phyloP scores from a whole-genome alignment of 2,113 vertebrate genomes.

The Albula goreensis region DNA sequence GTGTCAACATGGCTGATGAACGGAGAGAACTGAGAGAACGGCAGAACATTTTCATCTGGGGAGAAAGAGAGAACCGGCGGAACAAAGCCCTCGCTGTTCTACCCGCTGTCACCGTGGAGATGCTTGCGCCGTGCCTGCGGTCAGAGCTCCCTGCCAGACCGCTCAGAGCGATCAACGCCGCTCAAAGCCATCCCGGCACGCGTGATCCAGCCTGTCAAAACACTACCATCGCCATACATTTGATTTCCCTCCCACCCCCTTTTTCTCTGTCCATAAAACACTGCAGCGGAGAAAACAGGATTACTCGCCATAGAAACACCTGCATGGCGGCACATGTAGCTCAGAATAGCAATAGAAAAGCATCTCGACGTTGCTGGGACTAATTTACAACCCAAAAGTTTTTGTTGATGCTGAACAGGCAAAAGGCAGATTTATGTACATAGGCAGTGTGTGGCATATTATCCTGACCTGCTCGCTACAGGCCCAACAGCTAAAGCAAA shows the following conservation, averaged over 20 bases:
- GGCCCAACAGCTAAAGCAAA: too few species aligned
- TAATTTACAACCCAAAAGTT: too few species aligned
- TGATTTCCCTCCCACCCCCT: neutral
- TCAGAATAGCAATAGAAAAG: neutral
- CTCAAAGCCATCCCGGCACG: neutral
- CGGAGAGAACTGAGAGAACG: neutral
- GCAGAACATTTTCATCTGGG: too few species aligned
- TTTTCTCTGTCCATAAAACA: neutral
- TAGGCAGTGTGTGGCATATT: too few species aligned
- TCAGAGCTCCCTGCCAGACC: accelerated
- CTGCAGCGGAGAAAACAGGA: slow-evolving; percentile 16
- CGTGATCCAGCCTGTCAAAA: slow-evolving; percentile 2
- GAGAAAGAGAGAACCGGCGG: neutral
- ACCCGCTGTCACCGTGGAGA: neutral
- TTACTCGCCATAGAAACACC: slow-evolving; percentile 23
- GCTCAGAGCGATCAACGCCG: neutral
- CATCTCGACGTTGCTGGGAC: neutral
- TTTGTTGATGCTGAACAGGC: too few species aligned
- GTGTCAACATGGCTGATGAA: neutral
- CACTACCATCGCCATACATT: neutral
- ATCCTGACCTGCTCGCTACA: too few species aligned
- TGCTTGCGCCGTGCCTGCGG: neutral
- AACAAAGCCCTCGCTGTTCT: slow-evolving; percentile 14
- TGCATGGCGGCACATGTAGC: slow-evolving; percentile 2
- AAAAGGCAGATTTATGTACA: too few species aligned